Evolutionary conservation across 2,888 invertebrate genomes (phyloP), one percentile per base, ranked within the genome.

Genomic region (Protonemura montana): DNA sequence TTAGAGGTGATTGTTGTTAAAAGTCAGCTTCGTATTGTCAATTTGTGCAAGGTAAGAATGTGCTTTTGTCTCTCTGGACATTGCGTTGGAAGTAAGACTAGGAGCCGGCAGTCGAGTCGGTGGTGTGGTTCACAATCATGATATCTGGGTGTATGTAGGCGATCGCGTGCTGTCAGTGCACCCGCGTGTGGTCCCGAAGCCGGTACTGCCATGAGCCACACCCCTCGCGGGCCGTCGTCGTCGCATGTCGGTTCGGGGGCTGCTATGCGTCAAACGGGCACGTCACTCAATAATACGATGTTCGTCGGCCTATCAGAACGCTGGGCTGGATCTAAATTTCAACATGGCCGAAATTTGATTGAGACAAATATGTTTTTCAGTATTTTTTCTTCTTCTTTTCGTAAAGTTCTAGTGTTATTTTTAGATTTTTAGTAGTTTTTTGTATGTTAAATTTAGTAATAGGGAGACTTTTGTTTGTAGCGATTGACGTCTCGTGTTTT

Each of bases 151-250:
- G 26, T 16, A 35, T n/a, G n/a, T n/a, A 10, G 35, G 35, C 3
- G 35, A 83, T 83, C 83, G 59, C 83, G 83, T 83, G 41, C 13
- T 29, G 28, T 21, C 28, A 27, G 41, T 41, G 28, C 59, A 26
- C 28, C 84, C 84, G n/a, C n/a, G 84, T 84, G 82, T 41, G 82
- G 84, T 26, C 84, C 76, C 84, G 84, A 84, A 84, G 28, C 84
- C 84, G 84, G 84, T 76, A 84, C 83, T 41, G 35, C 16, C 59
- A 59, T 10, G 59, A 13, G 59, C 84, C 84, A 59, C 84, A 59
- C 84, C 84, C 84, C 82, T 26, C 7, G 26, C 41, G 26, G 21
- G 25, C 26, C 41, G 42, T n/a, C 82, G 29, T 35, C 30, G 35
- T 10, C 25, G 27, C 76, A 76, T 29, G 84, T 41, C 26, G 26